Base-by-base conservation (phyloP, 2,113 vertebrate species). In the Menura novaehollandiae region DNA sequence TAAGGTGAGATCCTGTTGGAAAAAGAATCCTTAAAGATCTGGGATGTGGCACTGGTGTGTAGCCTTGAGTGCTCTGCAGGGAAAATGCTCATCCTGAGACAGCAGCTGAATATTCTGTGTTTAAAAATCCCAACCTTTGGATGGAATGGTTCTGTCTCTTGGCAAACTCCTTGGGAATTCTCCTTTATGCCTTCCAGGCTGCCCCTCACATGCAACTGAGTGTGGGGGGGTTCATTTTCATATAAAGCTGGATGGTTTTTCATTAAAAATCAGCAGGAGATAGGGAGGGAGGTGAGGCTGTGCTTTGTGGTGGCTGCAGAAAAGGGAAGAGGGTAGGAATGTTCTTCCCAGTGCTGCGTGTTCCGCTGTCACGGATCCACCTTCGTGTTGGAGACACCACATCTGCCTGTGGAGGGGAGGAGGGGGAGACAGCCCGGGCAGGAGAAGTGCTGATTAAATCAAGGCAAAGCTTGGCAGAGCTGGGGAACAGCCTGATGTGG, bases 391-490 rank as follows among this genome's bases (percentile, higher is more conserved):
- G 53, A 67, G 67, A 60, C 63, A 10, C 58, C 73, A 14, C 93
- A 60, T 82, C 76, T 92, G 93, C 60, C 2, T 1, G 14, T 13
- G 18, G 26, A 8, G 21, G 49, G 22, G 46, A 90, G 22, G 6
- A 7, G 43, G 30, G 41, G 28, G 74, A 43, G n/a, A 1, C 33
- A 49, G 44, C 24, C 20, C 41, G 19, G 71, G 49, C 90, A 80
- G 88, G 49, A 75, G 87, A 88, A 91, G 79, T 2, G 4, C 60
- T 79, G 92, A 95, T 93, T 79, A 81, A 88, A 97, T 96, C 94
- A 74, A 91, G 88, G 92, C 91, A 21, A 33, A 83, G 63, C 74
- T 53, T 91, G 89, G 88, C 92, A 80, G 86, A 0, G 1, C 3
- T 14, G 37, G 5, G 88, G 82, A 85, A 8, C 67, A 55, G 85